phyloP scores from a whole-genome alignment of 2,888 invertebrate species.

The Therioaphis trifolii region DNA sequence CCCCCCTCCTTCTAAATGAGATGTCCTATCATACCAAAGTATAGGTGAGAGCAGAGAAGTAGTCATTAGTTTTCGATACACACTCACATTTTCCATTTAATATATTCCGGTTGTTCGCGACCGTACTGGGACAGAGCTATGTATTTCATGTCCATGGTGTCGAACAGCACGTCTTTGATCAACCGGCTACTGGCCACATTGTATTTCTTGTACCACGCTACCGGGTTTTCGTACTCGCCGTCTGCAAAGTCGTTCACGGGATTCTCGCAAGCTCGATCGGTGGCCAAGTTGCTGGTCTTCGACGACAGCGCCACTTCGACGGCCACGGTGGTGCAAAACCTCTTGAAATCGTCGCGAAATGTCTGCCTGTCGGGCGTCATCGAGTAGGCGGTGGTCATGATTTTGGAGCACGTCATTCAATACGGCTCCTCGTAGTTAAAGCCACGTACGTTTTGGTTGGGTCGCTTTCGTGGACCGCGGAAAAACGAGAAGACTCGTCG shows the following conservation, averaged over 20 bases:
- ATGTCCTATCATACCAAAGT: too few species aligned
- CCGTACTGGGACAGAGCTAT: slow-evolving; percentile 15
- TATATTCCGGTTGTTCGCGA: not conserved
- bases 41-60: too few species aligned
- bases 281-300: not conserved
- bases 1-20: too few species aligned
- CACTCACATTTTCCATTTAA: slow-evolving; percentile 53
- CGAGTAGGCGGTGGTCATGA: too few species aligned
- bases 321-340: not conserved
- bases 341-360: too few species aligned
- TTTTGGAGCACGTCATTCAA: too few species aligned
- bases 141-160: slow-evolving; percentile 35
- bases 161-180: slow-evolving; percentile 34
- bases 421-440: too few species aligned
- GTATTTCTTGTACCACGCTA: slow-evolving; percentile 31
- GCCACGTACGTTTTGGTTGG: too few species aligned
- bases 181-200: not conserved
- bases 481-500: too few species aligned
- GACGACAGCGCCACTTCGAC: not conserved
- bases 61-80: too few species aligned
- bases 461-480: too few species aligned
- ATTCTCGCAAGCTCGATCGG: not conserved
- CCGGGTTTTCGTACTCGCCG: slow-evolving; percentile 41
- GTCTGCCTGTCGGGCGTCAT: too few species aligned
- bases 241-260: not conserved